Evolutionary conservation across 2,113 vertebrate genomes (phyloP).

Genomic region (Glaucomys volans): DNA sequence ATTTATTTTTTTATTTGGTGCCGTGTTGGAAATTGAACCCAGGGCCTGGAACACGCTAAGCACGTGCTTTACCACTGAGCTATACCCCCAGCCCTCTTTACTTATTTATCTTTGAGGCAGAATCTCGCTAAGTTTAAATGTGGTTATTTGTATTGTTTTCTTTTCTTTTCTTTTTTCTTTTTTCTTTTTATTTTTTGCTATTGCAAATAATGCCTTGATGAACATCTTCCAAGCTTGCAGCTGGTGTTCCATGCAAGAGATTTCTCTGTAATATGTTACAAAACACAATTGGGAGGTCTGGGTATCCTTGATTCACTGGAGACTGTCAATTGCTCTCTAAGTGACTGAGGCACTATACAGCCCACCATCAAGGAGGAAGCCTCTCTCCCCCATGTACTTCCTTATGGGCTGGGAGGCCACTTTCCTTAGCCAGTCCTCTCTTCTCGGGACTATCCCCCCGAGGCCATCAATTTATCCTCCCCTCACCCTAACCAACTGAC

Average conservation of each 20-base stretch:
- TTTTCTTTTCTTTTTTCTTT: background rate
- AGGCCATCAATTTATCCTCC: background rate
- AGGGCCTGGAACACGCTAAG: background rate
- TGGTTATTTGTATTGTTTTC: background rate
- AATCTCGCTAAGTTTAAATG: background rate
- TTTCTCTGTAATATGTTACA: background rate
- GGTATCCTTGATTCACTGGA: background rate
- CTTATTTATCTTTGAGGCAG: background rate
- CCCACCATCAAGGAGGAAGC: too few relatives aligned
- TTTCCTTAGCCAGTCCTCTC: background rate
- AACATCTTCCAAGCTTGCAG: background rate
- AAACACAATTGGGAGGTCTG: background rate
- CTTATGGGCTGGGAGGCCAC: background rate
- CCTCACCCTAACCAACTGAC: background rate
- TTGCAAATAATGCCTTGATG: background rate
- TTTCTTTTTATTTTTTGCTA: background rate
- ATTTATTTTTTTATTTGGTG: background rate
- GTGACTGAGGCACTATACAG: background rate
- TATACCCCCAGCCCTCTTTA: background rate
- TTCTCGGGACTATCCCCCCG: background rate
- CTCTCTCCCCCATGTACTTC: background rate
- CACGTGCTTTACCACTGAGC: background rate
- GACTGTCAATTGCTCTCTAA: background rate
- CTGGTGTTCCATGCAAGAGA: rapidly evolving
- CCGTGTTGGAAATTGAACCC: background rate